phyloP scores from a whole-genome alignment of 2,113 vertebrate genomes.

The Axis porcinus region DNA sequence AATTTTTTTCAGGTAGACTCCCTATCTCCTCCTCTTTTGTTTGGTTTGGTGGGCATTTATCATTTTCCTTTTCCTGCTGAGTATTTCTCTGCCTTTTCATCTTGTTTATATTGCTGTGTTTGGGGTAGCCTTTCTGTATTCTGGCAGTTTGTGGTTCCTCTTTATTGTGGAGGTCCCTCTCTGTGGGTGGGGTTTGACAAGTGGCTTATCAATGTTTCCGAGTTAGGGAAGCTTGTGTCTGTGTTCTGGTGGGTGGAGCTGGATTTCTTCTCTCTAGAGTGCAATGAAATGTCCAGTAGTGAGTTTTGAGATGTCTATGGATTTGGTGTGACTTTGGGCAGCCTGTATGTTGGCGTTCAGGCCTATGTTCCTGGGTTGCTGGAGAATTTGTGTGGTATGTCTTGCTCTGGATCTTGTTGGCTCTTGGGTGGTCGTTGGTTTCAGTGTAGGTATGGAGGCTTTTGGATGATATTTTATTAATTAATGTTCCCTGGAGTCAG shows the following conservation, averaged over 20 bases:
- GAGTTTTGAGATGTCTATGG: background rate
- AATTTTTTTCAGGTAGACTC: background rate
- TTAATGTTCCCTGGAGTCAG: background rate
- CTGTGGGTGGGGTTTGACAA: background rate
- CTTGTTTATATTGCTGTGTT: background rate
- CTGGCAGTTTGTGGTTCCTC: background rate
- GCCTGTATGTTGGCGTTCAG: background rate
- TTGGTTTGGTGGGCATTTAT: background rate
- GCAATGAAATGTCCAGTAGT: background rate
- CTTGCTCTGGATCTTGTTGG: background rate
- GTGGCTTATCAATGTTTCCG: background rate
- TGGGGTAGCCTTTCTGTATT: background rate
- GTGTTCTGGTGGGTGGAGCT: background rate
- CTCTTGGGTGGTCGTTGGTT: background rate
- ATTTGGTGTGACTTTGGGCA: background rate
- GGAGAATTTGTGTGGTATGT: background rate
- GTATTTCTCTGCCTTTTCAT: background rate
- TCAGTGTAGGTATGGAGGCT: background rate
- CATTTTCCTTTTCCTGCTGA: background rate
- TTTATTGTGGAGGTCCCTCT: background rate
- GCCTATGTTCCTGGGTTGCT: background rate
- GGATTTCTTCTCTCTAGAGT: background rate
- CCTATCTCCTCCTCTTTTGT: background rate
- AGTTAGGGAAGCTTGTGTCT: background rate
- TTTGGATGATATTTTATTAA: background rate